A percentile compares a stretch with the other conserved stretches of the same genome.
Evolutionary conservation across 2,888 invertebrate species (phyloP).

Genomic region (Micropterix aruncella): DNA sequence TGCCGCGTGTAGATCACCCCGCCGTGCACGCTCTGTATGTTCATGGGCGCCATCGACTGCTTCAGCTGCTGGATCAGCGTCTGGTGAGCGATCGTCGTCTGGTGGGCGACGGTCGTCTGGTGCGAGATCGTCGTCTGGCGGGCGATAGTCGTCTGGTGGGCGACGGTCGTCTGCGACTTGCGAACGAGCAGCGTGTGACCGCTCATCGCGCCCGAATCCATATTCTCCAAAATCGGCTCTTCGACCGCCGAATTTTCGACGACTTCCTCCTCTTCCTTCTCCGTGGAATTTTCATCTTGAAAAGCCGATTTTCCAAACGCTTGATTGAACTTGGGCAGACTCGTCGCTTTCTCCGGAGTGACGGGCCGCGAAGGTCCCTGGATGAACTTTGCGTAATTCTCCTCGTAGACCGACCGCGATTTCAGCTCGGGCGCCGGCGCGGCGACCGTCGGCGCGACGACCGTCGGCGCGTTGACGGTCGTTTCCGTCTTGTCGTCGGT

Average conservation of each 20-base stretch:
- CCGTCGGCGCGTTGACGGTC: constrained; percentile 8
- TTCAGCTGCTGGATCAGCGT: constrained; percentile 34
- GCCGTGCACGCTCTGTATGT: constrained; percentile 47
- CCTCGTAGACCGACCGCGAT: constrained; percentile 37
- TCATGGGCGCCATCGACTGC: constrained; percentile 37
- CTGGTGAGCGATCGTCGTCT: constrained; percentile 22
- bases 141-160: constrained; percentile 23
- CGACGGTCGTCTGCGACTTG: constrained; percentile 26
- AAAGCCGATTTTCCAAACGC: constrained; percentile 63
- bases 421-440: constrained; percentile 29
- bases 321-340: constrained; percentile 64
- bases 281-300: constrained; percentile 22
- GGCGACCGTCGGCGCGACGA: constrained; percentile 14
- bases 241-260: constrained; percentile 12
- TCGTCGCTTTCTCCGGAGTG: constrained; percentile 29
- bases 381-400: constrained; percentile 40
- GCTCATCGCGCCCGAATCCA: constrained; percentile 26
- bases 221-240: constrained; percentile 20
- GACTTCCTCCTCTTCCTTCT: constrained; percentile 5
- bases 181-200: constrained; percentile 29
- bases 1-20: constrained; percentile 61
- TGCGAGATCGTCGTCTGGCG: constrained; percentile 29
- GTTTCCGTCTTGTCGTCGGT: constrained; percentile 16
- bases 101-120: constrained; percentile 30
- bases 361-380: constrained; percentile 23